Conservation (phyloP, 2,113 vertebrate species). For the Orycteropus afer region DNA sequence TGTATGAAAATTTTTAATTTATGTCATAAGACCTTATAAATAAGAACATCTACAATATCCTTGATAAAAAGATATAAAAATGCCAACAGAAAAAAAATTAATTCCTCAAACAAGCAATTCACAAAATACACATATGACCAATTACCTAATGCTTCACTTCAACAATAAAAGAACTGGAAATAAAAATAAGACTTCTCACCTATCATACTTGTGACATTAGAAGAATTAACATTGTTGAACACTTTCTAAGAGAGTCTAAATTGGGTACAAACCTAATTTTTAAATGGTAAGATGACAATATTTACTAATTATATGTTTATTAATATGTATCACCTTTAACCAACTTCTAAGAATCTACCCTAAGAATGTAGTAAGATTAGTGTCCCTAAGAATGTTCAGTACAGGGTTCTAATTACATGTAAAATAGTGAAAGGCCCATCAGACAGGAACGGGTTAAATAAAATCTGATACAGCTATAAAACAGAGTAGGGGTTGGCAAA, state of each 20-base stretch:
- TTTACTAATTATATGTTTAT: background rate
- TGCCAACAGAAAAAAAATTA: background rate
- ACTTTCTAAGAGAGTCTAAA: background rate
- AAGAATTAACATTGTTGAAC: background rate
- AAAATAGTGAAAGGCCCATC: background rate
- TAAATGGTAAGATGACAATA: background rate
- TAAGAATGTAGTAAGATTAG: background rate
- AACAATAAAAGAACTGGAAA: conserved; percentile 7
- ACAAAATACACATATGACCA: background rate
- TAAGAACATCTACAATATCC: background rate
- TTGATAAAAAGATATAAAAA: conserved; percentile 23
- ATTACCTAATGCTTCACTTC: background rate
- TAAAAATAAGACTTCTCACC: background rate
- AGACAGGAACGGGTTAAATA: background rate
- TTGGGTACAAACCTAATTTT: background rate
- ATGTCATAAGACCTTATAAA: background rate
- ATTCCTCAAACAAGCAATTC: background rate
- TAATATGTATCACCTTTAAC: background rate
- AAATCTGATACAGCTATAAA: background rate
- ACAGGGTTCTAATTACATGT: background rate
- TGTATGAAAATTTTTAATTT: conserved; percentile 17
- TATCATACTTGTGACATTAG: background rate
- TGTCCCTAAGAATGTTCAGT: background rate
- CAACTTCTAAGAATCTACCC: background rate
- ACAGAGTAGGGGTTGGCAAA: background rate